Percentiles rank a stretch among this genome's conserved stretches.
Conservation (phyloP, 1,140 invertebrate species). For the Polyergus mexicanus region DNA sequence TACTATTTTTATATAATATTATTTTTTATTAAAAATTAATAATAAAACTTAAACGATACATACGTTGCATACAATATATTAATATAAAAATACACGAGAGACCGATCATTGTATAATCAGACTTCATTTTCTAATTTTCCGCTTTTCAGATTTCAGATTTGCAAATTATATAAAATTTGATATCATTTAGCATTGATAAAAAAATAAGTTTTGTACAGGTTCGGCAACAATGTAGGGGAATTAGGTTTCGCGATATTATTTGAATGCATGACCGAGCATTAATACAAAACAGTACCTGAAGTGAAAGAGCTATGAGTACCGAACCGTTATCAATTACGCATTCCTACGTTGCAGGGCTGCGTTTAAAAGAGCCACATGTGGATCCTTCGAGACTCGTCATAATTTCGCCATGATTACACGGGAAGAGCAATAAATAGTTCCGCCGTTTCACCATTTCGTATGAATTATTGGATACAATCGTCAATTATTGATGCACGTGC, state of each 20-base stretch:
- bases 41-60: neutral
- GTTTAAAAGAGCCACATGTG: slow-evolving; percentile 36
- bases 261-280: slow-evolving; percentile 27
- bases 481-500: slow-evolving; percentile 40
- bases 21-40: neutral
- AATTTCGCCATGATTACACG: slow-evolving; percentile 55
- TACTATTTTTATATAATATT: slow-evolving; percentile 11
- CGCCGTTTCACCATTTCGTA: slow-evolving; percentile 47
- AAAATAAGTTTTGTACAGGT: neutral
- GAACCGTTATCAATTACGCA: slow-evolving; percentile 68
- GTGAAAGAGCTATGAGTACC: slow-evolving; percentile 60
- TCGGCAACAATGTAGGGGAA: slow-evolving; percentile 17
- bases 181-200: neutral
- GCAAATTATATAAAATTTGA: neutral
- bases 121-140: neutral
- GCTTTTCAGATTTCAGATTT: neutral
- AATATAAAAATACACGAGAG: neutral
- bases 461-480: slow-evolving; percentile 40
- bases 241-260: slow-evolving; percentile 43
- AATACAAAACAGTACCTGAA: slow-evolving; percentile 60
- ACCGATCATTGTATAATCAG: neutral
- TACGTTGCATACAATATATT: neutral
- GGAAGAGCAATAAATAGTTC: slow-evolving; percentile 40
- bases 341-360: slow-evolving; percentile 47
- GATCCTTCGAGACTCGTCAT: slow-evolving; percentile 16